Evolutionary conservation across 2,888 invertebrate species (phyloP), one percentile per base, ranked within the genome.

Genomic region (Thymelicus acteon): DNA sequence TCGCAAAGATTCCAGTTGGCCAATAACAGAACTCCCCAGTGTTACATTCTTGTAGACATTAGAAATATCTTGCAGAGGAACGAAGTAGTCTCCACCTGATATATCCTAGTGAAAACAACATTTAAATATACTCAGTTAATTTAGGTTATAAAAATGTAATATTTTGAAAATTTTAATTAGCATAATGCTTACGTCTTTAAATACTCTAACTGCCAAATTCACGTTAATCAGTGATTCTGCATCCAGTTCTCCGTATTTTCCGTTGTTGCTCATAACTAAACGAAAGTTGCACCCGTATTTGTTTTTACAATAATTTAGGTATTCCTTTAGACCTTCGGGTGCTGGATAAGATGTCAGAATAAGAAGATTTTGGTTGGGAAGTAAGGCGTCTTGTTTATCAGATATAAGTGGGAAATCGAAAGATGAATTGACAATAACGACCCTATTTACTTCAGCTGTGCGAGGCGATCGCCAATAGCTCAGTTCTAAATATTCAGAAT

Each of bases 211-310:
- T 19, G 80, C 80, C 40, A 88, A 75, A 72, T 85, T 78, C 19
- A 83, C 72, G 49, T 83, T 77, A 0, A 85, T 82, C n/a, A 85
- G 61, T 62, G 85, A 75, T 39, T 80, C 80, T 39, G 84, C 65
- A 39, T 67, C 71, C 71, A 80, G 77, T 24, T 80, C 79, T 31
- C 77, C 77, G 1, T 73, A 74, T 15, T 49, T 49, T 15, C 49
- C 49, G 58, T 83, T 77, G 31, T 83, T 84, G 8, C 83, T 73
- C 76, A 81, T 81, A n/a, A 85, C 67, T 31, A 87, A 71, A 24
- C 79, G 76, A 52, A 88, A 76, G 65, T 82, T 77, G 58, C 82
- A 83, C 19, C 77, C 74, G 19, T 79, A 73, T 7, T 75, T 66
- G 12, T 80, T 81, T 67, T 84, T 82, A 83, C 83, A 85, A 70